phyloP scores from a whole-genome alignment of 2,888 invertebrate species.

The Thereva unica region DNA sequence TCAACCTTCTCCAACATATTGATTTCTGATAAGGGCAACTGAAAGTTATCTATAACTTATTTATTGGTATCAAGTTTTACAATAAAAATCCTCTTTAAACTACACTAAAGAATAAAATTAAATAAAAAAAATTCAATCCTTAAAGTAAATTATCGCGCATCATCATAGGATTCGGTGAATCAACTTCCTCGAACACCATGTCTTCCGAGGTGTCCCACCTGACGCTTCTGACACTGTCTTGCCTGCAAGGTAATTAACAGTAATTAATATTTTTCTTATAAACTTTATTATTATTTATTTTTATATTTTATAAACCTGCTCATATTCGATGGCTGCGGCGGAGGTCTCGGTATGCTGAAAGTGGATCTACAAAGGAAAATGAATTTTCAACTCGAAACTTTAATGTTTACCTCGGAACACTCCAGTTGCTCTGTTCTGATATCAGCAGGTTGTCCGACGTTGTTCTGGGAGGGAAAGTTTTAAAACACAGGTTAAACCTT shows the following conservation, averaged over 20 bases:
- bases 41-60: too few species aligned
- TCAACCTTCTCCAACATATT: too few species aligned
- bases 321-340: conserved; percentile 35
- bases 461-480: conserved; percentile 39
- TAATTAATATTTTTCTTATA: background rate
- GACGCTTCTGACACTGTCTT: conserved; percentile 52
- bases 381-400: conserved; percentile 3
- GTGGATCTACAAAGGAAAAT: background rate
- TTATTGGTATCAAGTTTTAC: too few species aligned
- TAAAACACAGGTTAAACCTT: conserved; percentile 14
- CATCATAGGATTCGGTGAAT: conserved; percentile 51
- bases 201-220: conserved; percentile 54
- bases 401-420: conserved; percentile 42
- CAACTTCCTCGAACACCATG: conserved; percentile 55
- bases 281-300: conserved; percentile 1
- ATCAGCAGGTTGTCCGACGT: conserved; percentile 43
- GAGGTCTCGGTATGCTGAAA: conserved; percentile 14
- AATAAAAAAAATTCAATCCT: background rate
- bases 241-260: conserved; percentile 46
- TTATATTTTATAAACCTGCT: conserved; percentile 33
- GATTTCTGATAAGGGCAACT: too few species aligned
- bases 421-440: conserved; percentile 45
- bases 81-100: too few species aligned
- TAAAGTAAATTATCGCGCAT: conserved; percentile 31
- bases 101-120: conserved; percentile 10